Evolutionary conservation across 2,888 invertebrate genomes (phyloP).

Genomic region (Synanthedon vespiformis): DNA sequence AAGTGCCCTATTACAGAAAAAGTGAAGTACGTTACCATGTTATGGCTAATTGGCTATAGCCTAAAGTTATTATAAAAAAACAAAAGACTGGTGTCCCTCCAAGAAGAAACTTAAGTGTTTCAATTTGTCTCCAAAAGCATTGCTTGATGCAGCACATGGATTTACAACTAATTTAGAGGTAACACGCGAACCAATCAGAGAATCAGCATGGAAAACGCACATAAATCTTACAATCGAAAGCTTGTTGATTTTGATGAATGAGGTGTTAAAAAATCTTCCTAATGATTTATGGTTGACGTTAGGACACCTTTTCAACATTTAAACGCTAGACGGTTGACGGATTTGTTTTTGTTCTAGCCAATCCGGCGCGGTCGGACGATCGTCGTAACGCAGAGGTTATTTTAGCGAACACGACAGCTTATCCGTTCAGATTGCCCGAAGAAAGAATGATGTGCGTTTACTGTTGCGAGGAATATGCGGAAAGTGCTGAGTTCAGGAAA

Average conservation of each 20-base stretch:
- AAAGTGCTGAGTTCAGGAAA: slow-evolving; percentile 18
- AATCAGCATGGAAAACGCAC: slow-evolving; percentile 31
- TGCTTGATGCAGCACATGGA: slow-evolving; percentile 44
- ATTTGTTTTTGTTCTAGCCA: slow-evolving; percentile 67
- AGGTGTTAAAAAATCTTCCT: neutral
- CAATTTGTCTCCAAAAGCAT: slow-evolving; percentile 19
- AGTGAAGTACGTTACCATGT: slow-evolving; percentile 5
- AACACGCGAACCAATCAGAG: slow-evolving; percentile 13
- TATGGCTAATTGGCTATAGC: slow-evolving; percentile 14
- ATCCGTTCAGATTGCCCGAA: slow-evolving; percentile 23
- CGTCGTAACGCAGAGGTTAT: slow-evolving; percentile 28
- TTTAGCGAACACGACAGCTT: slow-evolving; percentile 24
- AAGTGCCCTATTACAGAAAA: too few relatives aligned
- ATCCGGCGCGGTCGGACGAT: slow-evolving; percentile 34
- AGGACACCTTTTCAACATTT: too few relatives aligned
- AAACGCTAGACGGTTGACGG: slow-evolving; percentile 15
- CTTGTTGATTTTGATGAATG: slow-evolving; percentile 33
- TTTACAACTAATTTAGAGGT: slow-evolving; percentile 41
- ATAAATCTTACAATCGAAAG: slow-evolving; percentile 39
- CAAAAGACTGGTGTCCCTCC: slow-evolving; percentile 16
- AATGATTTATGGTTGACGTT: too few relatives aligned
- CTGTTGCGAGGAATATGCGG: slow-evolving; percentile 23
- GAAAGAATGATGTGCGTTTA: slow-evolving; percentile 21
- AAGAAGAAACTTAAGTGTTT: slow-evolving; percentile 30
- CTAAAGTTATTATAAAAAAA: slow-evolving; percentile 8